Evolutionary conservation across 1,140 invertebrate species (phyloP).

Genomic region (Procambarus virginalis): DNA sequence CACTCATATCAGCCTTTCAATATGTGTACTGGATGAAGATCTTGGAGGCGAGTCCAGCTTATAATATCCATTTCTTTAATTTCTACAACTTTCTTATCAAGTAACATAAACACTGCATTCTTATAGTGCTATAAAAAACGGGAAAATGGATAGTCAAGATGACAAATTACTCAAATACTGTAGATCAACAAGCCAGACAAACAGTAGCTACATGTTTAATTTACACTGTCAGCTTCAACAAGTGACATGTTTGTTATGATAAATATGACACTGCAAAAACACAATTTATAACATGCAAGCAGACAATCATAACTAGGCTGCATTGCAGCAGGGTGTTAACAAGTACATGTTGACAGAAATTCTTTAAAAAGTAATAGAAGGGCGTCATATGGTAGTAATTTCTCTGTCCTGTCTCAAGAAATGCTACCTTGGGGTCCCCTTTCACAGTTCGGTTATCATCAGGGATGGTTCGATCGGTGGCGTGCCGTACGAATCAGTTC

Average conservation of each 20-base stretch:
- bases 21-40: too few species aligned
- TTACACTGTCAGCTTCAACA: neutral
- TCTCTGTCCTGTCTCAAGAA: conserved; percentile 43
- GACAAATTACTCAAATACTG: too few species aligned
- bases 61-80: too few species aligned
- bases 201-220: neutral
- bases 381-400: conserved; percentile 41
- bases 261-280: neutral
- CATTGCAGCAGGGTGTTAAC: neutral
- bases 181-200: neutral
- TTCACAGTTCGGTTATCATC: conserved; percentile 95
- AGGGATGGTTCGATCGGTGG: conserved; percentile 88
- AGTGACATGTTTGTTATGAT: neutral
- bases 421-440: conserved; percentile 89
- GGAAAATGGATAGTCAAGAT: too few species aligned
- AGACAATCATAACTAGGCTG: conserved; percentile 1
- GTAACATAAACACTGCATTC: too few species aligned
- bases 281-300: neutral
- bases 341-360: conserved; percentile 5
- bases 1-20: too few species aligned
- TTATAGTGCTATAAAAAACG: too few species aligned
- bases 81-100: too few species aligned
- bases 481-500: conserved; percentile 94
- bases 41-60: too few species aligned
- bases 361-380: conserved; percentile 14